Conservation (phyloP, 2,888 invertebrate genomes). For the Linyphia triangularis region DNA sequence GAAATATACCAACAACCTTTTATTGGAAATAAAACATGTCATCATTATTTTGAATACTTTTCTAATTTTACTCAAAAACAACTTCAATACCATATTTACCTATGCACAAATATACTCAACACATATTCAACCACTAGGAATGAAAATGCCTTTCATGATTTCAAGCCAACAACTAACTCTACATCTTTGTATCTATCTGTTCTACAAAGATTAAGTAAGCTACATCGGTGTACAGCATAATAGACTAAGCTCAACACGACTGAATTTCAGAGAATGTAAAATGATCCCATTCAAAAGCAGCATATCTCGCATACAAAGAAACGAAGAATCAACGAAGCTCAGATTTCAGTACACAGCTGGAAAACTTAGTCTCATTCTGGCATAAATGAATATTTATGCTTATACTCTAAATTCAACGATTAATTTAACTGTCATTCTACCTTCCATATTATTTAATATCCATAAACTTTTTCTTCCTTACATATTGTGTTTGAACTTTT, state of each 20-base stretch:
- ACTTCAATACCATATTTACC: no score
- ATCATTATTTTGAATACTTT: no score
- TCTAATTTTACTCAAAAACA: no score
- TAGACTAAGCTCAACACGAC: conserved; percentile 26
- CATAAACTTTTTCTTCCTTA: conserved; percentile 9
- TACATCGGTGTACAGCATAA: conserved; percentile 19
- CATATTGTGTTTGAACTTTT: background rate
- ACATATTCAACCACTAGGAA: background rate
- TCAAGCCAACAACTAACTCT: background rate
- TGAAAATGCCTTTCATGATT: background rate
- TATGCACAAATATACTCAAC: background rate
- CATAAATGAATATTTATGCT: conserved; percentile 72
- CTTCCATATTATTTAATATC: conserved; percentile 62
- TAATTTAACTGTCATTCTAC: conserved; percentile 65
- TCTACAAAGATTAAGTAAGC: conserved; percentile 26
- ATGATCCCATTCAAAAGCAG: background rate
- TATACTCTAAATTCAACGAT: conserved; percentile 43
- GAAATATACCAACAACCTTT: no score
- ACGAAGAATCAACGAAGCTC: conserved; percentile 34
- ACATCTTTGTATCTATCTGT: conserved; percentile 3
- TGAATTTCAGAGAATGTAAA: conserved; percentile 44
- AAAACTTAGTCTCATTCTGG: conserved; percentile 13
- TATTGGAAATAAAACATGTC: no score
- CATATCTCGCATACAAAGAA: conserved; percentile 30
- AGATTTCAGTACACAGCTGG: conserved; percentile 30